A percentile compares a stretch with the other conserved stretches of the same genome.
These are phyloP conservation scores for Indicator indicator DNA, from an alignment of 2,113 vertebrate genomes.

Conservation along the genomic window DNA sequence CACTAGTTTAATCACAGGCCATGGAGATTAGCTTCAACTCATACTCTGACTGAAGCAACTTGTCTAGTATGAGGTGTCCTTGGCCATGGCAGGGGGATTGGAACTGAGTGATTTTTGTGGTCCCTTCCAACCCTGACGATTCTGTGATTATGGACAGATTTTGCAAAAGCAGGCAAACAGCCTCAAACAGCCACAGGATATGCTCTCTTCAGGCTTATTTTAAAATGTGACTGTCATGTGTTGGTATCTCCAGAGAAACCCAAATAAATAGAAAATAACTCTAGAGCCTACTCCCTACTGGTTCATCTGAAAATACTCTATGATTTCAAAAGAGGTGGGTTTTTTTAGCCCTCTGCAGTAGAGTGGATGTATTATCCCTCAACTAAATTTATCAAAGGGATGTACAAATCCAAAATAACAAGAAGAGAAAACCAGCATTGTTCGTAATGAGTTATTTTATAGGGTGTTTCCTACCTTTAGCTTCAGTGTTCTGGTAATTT, in stretches of 20 bases:
- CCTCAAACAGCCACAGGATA: background rate
- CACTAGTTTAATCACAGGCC: background rate
- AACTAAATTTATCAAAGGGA: conserved; percentile 53
- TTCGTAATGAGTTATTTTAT: conserved; percentile 68
- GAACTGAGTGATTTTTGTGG: too few species aligned
- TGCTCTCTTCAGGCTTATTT: background rate
- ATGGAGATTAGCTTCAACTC: background rate
- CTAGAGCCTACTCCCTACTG: conserved; percentile 18
- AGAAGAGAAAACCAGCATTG: conserved; percentile 48
- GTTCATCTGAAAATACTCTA: conserved; percentile 59
- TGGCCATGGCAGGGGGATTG: too few species aligned
- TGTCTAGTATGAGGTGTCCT: too few species aligned
- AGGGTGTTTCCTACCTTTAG: conserved; percentile 64
- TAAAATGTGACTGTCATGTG: background rate
- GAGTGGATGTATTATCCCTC: background rate
- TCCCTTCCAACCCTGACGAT: too few species aligned
- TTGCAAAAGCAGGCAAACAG: background rate
- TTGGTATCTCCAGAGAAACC: conserved; percentile 37
- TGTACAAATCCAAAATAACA: conserved; percentile 58
- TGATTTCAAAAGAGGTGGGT: conserved; percentile 1
- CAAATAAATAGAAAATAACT: conserved; percentile 38
- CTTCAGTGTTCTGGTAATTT: conserved; percentile 60
- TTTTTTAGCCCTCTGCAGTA: background rate
- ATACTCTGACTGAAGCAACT: background rate
- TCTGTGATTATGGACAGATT: background rate